Percentiles rank a stretch among this genome's conserved stretches.
Conservation (phyloP, 2,113 vertebrate genomes). For the Marmota monax region DNA sequence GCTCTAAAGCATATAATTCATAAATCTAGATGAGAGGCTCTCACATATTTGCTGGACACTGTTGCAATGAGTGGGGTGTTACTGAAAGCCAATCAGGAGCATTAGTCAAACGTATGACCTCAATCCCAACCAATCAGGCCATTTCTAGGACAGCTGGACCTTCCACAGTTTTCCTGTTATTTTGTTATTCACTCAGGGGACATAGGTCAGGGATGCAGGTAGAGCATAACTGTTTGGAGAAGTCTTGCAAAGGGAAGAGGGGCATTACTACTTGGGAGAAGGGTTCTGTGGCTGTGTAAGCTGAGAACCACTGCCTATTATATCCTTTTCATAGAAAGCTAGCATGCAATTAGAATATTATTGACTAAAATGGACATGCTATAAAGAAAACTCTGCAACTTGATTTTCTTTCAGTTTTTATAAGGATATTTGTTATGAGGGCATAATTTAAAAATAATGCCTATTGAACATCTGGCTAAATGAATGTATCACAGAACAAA, state of each 20-base stretch:
- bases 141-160: not conserved
- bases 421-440: not conserved
- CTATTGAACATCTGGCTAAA: not conserved
- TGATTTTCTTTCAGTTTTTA: not conserved
- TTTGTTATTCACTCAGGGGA: not conserved
- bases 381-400: not conserved
- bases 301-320: not conserved
- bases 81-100: constrained; percentile 50
- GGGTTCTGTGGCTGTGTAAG: not conserved
- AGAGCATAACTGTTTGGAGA: not conserved
- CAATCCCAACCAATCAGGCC: constrained; percentile 52
- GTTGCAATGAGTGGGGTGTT: constrained; percentile 9
- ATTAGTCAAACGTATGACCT: constrained; percentile 54
- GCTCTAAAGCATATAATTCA: constrained; percentile 70
- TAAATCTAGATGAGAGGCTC: constrained; percentile 52
- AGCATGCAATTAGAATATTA: not conserved
- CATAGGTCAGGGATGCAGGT: not conserved
- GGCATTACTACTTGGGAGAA: not conserved
- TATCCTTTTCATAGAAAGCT: not conserved
- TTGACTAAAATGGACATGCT: not conserved
- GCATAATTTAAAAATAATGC: constrained; percentile 40
- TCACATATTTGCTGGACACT: constrained; percentile 47
- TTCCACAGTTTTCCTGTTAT: constrained; percentile 30
- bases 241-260: not conserved
- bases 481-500: not conserved